Evolutionary conservation across 1,140 invertebrate species (phyloP).

Genomic region (Pseudoatta argentina): DNA sequence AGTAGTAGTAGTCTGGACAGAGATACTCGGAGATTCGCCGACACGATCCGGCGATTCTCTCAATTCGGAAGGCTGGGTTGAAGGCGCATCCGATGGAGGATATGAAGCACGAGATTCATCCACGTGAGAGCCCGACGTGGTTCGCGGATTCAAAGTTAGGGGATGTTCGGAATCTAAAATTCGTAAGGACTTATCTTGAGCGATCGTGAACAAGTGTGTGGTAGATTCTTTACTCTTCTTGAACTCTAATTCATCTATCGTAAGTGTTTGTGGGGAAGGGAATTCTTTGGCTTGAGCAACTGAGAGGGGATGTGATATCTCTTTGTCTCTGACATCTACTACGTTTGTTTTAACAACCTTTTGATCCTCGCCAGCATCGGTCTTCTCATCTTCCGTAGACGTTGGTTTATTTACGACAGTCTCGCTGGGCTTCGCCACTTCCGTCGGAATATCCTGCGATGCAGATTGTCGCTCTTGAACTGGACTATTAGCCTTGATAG

Average conservation of each 20-base stretch:
- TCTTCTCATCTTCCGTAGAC: slow-evolving; percentile 26
- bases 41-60: slow-evolving; percentile 36
- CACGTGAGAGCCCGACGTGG: slow-evolving; percentile 25
- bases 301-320: slow-evolving; percentile 49
- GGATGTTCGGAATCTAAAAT: slow-evolving; percentile 70
- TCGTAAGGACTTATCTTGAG: slow-evolving; percentile 68
- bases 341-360: slow-evolving; percentile 71
- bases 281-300: slow-evolving; percentile 49
- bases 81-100: slow-evolving; percentile 15
- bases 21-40: slow-evolving; percentile 35
- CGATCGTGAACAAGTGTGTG: slow-evolving; percentile 33
- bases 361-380: slow-evolving; percentile 52
- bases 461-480: neutral
- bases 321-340: slow-evolving; percentile 46
- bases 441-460: neutral
- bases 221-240: slow-evolving; percentile 28
- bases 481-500: neutral
- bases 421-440: neutral
- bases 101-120: slow-evolving; percentile 59
- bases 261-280: slow-evolving; percentile 36
- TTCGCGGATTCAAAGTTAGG: slow-evolving; percentile 62
- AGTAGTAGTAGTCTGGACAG: slow-evolving; percentile 34
- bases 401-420: neutral
- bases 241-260: slow-evolving; percentile 52
- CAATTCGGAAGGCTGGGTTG: slow-evolving; percentile 15